Evolutionary conservation across 1,140 invertebrate species (phyloP), one percentile per base, ranked within the genome.

Genomic region (Diachasma alloeum): DNA sequence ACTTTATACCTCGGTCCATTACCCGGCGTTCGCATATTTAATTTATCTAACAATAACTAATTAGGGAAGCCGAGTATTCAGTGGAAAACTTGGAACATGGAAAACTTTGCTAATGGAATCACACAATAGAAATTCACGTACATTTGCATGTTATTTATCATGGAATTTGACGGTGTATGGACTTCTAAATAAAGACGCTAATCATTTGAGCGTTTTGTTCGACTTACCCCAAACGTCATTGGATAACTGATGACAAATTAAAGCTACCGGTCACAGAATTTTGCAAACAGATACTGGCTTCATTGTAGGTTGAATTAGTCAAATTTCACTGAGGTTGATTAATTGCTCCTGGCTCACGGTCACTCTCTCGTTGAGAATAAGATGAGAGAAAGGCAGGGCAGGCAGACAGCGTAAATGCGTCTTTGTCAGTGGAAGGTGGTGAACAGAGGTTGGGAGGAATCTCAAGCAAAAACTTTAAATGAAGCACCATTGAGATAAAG

Each of bases 381-480:
- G 44, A 48, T 37, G 39, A 63, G 73, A 59, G 44, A 19, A 36
- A 37, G 13, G n/a, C 5, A 15, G 53, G 22, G 15, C 39, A 63
- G 53, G 44, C 69, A 76, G 69, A 59, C 48, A 75, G 19, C 19
- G 69, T 74, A 36, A 78, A 68, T 48, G 76, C 48, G 42, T 78
- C 72, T 71, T 48, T 72, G 79, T 59, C 69, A 63, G 56, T 66
- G 37, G 31, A 42, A 10, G 75, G 67, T 48, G 31, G 66, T 31
- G 66, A 74, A 59, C 13, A 39, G 48, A 17, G 53, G 39, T 44
- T n/a, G 48, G n/a, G 19, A 19, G n/a, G 53, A 59, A 59, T 6
- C 10, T 63, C 59, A 24, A 31, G 59, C 5, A 59, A 74, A 77
- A 80, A 80, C 79, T 80, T 80, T 80, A 78, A 80, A 80, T 80